Evolutionary conservation across 2,888 invertebrate species (phyloP).

Genomic region (Calliopum simillimum): DNA sequence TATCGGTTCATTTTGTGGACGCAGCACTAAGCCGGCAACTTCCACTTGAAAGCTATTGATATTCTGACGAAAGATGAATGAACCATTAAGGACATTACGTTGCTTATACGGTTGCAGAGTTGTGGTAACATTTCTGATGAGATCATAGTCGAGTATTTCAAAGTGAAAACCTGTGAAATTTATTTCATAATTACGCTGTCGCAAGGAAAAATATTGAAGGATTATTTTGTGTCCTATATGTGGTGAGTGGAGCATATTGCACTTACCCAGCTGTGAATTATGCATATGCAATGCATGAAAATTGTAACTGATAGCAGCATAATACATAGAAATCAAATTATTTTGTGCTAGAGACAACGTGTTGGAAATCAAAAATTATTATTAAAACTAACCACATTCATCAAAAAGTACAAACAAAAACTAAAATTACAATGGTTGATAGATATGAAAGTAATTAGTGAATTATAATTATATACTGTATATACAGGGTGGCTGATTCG

Average conservation of each 20-base stretch:
- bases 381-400: too few species aligned
- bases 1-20: background rate
- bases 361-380: too few species aligned
- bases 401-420: too few species aligned
- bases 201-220: background rate
- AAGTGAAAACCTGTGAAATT: constrained; percentile 3
- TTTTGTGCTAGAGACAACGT: too few species aligned
- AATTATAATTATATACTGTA: too few species aligned
- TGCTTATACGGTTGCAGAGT: background rate
- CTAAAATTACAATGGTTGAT: too few species aligned
- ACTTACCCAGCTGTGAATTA: background rate
- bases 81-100: constrained; percentile 15
- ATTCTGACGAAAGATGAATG: background rate
- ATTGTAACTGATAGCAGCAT: background rate
- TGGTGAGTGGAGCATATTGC: background rate
- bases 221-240: background rate
- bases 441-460: too few species aligned
- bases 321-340: too few species aligned
- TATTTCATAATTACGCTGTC: constrained; percentile 12
- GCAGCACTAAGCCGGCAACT: background rate
- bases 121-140: background rate
- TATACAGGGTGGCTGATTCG: too few species aligned
- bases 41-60: constrained; percentile 5
- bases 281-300: background rate
- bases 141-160: constrained; percentile 4